phyloP scores from a whole-genome alignment of 2,888 invertebrate genomes.

The Acleris emargana region DNA sequence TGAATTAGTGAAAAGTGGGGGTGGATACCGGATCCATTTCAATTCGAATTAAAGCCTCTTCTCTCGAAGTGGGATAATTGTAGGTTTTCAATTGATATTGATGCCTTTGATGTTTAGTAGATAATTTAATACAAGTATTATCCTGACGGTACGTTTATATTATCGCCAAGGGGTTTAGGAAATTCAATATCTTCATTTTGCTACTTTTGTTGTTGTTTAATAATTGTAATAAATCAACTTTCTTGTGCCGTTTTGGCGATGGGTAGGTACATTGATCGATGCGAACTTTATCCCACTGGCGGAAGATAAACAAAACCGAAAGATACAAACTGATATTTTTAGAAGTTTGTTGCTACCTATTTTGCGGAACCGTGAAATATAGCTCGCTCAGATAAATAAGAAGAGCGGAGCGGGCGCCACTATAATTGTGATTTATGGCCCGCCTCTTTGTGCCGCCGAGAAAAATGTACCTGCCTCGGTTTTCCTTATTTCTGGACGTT shows the following conservation, averaged over 20 bases:
- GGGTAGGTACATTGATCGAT: too few species aligned
- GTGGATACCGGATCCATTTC: constrained; percentile 4
- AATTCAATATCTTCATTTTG: too few species aligned
- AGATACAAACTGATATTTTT: constrained; percentile 1
- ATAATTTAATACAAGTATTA: not conserved
- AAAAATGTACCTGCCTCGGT: constrained; percentile 7
- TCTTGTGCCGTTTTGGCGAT: too few species aligned
- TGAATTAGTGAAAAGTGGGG: constrained; percentile 8
- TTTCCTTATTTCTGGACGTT: constrained; percentile 7
- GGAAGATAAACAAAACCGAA: not conserved
- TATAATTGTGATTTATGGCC: constrained; percentile 32
- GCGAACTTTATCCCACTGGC: not conserved
- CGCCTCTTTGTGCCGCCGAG: constrained; percentile 8
- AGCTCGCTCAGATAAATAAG: constrained; percentile 27
- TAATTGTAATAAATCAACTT: too few species aligned
- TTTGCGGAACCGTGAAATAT: constrained; percentile 22
- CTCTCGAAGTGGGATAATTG: constrained; percentile 5
- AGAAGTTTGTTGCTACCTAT: not conserved
- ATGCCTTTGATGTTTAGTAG: not conserved
- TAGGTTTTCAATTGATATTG: constrained; percentile 2
- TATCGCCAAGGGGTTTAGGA: too few species aligned
- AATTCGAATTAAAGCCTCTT: not conserved
- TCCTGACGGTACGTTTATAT: not conserved
- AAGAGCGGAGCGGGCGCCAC: constrained; percentile 6
- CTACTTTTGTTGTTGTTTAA: too few species aligned